Evolutionary conservation across 2,797 vertebrate genomes (phyloP).

Genomic region (Periparus ater): DNA sequence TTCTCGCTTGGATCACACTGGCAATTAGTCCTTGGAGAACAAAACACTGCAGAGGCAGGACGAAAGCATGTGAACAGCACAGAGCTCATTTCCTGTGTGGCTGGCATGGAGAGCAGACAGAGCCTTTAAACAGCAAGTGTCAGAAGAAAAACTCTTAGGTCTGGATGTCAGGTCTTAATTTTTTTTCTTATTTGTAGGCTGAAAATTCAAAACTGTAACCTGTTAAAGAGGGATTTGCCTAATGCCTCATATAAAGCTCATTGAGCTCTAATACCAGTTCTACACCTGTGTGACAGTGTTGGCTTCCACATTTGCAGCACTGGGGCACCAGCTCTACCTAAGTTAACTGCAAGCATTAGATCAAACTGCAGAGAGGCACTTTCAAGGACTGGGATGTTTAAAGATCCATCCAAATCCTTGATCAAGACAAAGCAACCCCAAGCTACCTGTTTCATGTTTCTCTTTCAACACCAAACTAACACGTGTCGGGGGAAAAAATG

Average conservation of each 20-base stretch:
- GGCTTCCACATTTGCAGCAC: neutral
- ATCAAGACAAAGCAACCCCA: neutral
- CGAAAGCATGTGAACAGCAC: neutral
- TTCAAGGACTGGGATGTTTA: neutral
- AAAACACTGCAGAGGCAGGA: neutral
- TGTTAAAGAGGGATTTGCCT: neutral
- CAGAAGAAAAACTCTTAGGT: neutral
- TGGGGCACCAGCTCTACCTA: neutral
- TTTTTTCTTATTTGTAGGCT: neutral
- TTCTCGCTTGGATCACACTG: neutral
- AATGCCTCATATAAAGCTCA: neutral
- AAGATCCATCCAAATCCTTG: slow-evolving; percentile 1
- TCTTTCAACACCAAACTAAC: slow-evolving; percentile 16
- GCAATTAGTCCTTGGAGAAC: neutral
- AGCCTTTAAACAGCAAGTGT: neutral
- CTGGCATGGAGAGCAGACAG: neutral
- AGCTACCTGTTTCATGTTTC: neutral
- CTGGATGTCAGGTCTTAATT: neutral
- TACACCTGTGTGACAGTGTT: neutral
- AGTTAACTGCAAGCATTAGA: neutral
- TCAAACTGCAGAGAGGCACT: neutral
- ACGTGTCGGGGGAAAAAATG: fast-evolving
- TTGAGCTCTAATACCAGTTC: neutral
- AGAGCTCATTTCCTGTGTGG: neutral
- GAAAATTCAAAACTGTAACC: neutral